Base-by-base conservation (phyloP, 2,113 vertebrate species). In the Glaucidium brasilianum region DNA sequence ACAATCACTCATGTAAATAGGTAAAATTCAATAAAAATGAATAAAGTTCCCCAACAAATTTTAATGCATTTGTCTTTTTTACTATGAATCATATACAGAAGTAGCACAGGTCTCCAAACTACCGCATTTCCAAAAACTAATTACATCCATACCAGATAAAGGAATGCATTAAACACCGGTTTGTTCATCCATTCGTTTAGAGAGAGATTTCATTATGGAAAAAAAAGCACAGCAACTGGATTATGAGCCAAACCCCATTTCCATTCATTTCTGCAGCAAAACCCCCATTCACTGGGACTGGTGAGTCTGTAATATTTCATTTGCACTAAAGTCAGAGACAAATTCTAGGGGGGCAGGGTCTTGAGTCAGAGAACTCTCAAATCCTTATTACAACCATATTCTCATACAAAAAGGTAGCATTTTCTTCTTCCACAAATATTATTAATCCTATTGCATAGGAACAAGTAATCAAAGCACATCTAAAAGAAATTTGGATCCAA, bases 21-120 rank as follows among this genome's bases (percentile, higher is more conserved):
- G 63, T 62, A 85, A 90, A 94, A 94, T 72, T 82, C 66, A 94
- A 90, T 91, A 94, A 88, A 90, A 93, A 90, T 37, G 19, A 91
- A 93, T 56, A 85, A 78, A 58, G 45, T 83, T 96, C 80, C 47
- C 67, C 71, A 76, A 92, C 19, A 71, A 83, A 83, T 69, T 84
- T 83, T 73, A 76, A 93, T 39, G 45, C 82, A 83, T 93, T 93
- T 88, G 85, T 92, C 78, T 93, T 78, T 69, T 72, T 92, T 92
- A 77, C 71, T 88, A 15, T 53, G 68, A 92, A 69, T 96, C 75
- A 80, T 27, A 73, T 3, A 58, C 4, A 69, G 75, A 85, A 84
- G 72, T 80, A 77, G 55, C 67, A 50, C n/a, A 86, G 67, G 67
- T 92, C 55, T 95, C 75, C 41, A 19, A 88, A 80, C 88, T 47